phyloP scores from a whole-genome alignment of 2,797 vertebrate species.

The Cyclura pinguis region DNA sequence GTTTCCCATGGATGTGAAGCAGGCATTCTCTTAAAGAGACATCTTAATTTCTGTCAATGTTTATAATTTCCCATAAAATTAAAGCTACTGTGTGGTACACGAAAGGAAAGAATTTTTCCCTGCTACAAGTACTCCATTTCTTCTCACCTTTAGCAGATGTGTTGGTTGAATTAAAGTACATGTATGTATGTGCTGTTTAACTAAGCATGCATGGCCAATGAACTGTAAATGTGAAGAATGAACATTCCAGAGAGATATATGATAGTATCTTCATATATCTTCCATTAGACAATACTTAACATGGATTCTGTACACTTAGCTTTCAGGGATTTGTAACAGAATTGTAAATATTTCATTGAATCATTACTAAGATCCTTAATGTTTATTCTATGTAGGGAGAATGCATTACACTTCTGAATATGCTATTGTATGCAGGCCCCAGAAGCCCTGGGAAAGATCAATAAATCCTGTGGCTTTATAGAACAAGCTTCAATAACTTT shows the following conservation, averaged over 20 bases:
- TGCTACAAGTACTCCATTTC: background rate
- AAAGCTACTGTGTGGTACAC: background rate
- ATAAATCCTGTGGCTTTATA: slow-evolving; percentile 73
- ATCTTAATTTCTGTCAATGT: background rate
- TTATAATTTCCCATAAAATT: background rate
- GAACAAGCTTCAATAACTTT: slow-evolving; percentile 67
- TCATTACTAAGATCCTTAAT: slow-evolving; percentile 78
- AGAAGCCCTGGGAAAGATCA: slow-evolving; percentile 73
- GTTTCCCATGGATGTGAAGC: background rate
- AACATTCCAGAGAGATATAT: background rate
- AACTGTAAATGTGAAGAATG: slow-evolving; percentile 26
- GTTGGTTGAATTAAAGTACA: background rate
- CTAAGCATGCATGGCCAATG: background rate
- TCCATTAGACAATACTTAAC: slow-evolving; percentile 64
- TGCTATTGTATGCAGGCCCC: slow-evolving; percentile 70
- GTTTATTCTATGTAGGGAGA: slow-evolving; percentile 68
- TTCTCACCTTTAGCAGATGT: background rate
- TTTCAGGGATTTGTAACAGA: slow-evolving; percentile 72
- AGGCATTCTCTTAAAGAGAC: background rate
- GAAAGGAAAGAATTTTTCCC: background rate
- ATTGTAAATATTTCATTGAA: slow-evolving; percentile 80
- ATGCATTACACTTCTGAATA: slow-evolving; percentile 67
- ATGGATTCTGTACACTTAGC: slow-evolving; percentile 69
- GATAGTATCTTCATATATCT: slow-evolving; percentile 59
- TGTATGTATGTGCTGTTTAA: background rate